A percentile compares a stretch with the other conserved stretches of the same genome.
Conservation (phyloP, 1,140 invertebrate species). For the Penaeus vannamei region DNA sequence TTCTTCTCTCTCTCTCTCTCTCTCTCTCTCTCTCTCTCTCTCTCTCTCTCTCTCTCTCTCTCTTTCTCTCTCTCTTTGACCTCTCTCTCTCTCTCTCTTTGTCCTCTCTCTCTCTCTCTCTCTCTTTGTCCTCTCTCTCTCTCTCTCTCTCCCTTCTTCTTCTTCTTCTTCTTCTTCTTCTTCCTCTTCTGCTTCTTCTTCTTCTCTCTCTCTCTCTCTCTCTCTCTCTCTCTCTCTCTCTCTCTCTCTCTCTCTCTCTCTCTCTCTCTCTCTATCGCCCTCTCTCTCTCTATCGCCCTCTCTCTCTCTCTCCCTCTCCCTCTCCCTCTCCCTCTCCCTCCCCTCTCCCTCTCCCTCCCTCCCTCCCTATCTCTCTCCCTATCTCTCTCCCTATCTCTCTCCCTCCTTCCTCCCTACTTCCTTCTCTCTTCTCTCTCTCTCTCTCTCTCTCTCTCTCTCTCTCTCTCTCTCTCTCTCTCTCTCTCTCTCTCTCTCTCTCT, state of each 20-base stretch:
- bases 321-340: background rate
- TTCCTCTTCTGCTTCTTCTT: background rate
- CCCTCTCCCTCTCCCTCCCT: conserved; percentile 26
- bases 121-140: background rate
- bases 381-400: conserved; percentile 30
- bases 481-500: background rate
- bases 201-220: background rate
- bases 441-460: conserved; percentile 44
- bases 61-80: too few species aligned
- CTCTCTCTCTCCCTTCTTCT: background rate
- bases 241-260: conserved; percentile 30
- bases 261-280: conserved; percentile 2
- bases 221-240: background rate
- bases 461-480: conserved; percentile 27
- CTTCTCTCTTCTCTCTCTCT: conserved; percentile 28
- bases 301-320: conserved; percentile 4
- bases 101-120: too few species aligned
- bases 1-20: too few species aligned
- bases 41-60: too few species aligned
- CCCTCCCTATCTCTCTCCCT: conserved; percentile 39
- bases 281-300: background rate
- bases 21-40: too few species aligned
- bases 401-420: conserved; percentile 19
- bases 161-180: background rate
- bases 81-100: too few species aligned